Evolutionary conservation across 1,140 invertebrate species (phyloP).

Genomic region (Lordiphosa stackelbergi): DNA sequence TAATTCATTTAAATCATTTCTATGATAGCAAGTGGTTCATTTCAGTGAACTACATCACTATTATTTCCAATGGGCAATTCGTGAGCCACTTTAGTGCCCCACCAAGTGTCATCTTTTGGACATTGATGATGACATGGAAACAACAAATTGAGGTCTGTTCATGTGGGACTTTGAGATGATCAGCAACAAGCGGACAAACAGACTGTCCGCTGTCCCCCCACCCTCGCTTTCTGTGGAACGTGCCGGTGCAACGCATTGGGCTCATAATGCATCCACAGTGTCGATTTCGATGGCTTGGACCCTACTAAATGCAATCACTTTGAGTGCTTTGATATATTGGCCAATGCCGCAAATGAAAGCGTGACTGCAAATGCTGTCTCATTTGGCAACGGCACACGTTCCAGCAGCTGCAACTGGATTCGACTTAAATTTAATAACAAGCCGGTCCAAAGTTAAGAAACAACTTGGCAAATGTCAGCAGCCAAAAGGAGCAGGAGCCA

Average conservation of each 20-base stretch:
- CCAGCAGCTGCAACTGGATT: constrained; percentile 7
- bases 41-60: constrained; percentile 16
- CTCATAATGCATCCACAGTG: constrained; percentile 44
- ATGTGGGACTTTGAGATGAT: too few relatives aligned
- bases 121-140: constrained; percentile 2
- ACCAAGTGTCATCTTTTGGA: constrained; percentile 7
- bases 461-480: constrained; percentile 58
- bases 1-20: too few relatives aligned
- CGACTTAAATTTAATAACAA: constrained; percentile 49
- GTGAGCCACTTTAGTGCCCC: not conserved
- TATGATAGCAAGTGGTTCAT: too few relatives aligned
- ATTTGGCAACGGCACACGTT: constrained; percentile 61
- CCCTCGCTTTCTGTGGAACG: constrained; percentile 34
- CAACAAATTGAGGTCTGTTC: constrained; percentile 2
- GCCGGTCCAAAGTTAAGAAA: constrained; percentile 63
- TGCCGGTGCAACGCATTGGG: constrained; percentile 49
- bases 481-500: constrained; percentile 32
- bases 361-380: constrained; percentile 45
- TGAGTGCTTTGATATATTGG: constrained; percentile 67
- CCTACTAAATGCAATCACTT: constrained; percentile 62
- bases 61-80: constrained; percentile 1
- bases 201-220: too few relatives aligned
- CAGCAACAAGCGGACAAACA: too few relatives aligned
- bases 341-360: constrained; percentile 31
- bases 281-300: constrained; percentile 8